A percentile compares a stretch with the other conserved stretches of the same genome.
phyloP scores from a whole-genome alignment of 2,888 invertebrate species.

The Drosophila fungiperda region DNA sequence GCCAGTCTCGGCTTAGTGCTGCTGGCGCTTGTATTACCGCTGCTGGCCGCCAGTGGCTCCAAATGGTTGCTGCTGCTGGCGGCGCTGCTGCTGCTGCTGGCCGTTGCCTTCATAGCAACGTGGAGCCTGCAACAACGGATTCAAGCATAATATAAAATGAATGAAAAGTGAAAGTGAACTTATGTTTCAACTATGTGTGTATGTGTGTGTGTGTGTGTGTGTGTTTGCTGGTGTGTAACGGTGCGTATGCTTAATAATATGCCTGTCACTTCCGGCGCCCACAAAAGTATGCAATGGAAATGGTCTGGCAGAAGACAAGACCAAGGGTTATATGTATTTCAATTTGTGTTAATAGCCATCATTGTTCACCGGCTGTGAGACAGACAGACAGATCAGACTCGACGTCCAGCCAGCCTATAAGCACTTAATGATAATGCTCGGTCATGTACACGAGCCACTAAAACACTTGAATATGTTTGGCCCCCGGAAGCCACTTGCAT shows the following conservation, averaged over 20 bases:
- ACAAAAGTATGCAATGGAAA: conserved; percentile 22
- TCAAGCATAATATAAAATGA: not conserved
- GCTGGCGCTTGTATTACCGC: conserved; percentile 31
- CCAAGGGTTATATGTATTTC: conserved; percentile 56
- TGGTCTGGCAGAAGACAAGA: conserved; percentile 17
- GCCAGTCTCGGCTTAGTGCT: conserved; percentile 74
- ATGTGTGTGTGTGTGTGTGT: not conserved
- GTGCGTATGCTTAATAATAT: conserved; percentile 65
- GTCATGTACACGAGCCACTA: conserved; percentile 78
- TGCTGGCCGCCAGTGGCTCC: conserved; percentile 62
- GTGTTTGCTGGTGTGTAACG: conserved; percentile 23
- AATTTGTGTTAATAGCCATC: conserved; percentile 79
- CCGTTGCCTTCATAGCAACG: conserved; percentile 83
- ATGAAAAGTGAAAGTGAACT: conserved; percentile 27
- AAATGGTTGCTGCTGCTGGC: conserved; percentile 43
- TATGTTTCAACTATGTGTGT: conserved; percentile 12
- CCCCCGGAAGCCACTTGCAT: conserved; percentile 81
- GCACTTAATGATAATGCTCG: conserved; percentile 82
- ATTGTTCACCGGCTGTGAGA: conserved; percentile 60
- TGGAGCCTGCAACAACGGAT: conserved; percentile 41
- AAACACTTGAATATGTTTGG: conserved; percentile 81
- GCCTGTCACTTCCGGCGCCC: conserved; percentile 34
- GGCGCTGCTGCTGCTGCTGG: conserved; percentile 60
- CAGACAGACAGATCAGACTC: conserved; percentile 4
- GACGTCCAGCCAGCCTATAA: conserved; percentile 64